A percentile compares a stretch with the other conserved stretches of the same genome.
Evolutionary conservation across 2,113 vertebrate species (phyloP).

Genomic region (Tyrannus savana): DNA sequence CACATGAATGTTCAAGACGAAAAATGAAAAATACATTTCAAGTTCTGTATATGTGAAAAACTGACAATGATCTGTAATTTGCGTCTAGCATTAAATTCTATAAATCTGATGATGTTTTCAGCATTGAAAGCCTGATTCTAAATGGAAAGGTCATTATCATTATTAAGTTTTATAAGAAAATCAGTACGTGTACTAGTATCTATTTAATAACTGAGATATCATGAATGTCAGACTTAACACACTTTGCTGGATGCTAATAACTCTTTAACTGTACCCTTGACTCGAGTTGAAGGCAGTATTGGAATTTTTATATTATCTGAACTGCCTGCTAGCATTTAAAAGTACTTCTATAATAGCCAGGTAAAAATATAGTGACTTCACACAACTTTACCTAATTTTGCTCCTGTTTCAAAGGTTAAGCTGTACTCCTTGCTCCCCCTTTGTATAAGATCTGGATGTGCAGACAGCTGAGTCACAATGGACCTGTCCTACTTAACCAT

Average conservation of each 20-base stretch:
- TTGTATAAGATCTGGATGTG: background rate
- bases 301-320: slow-evolving; percentile 77
- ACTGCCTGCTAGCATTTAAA: slow-evolving; percentile 74
- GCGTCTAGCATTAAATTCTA: slow-evolving; percentile 70
- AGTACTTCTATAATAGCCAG: slow-evolving; percentile 65
- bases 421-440: background rate
- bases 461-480: slow-evolving; percentile 1
- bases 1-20: slow-evolving; percentile 46
- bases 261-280: slow-evolving; percentile 78
- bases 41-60: slow-evolving; percentile 63
- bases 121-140: slow-evolving; percentile 69
- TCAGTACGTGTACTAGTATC: slow-evolving; percentile 73
- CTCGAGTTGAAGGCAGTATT: slow-evolving; percentile 73
- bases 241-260: slow-evolving; percentile 78
- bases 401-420: slow-evolving; percentile 58
- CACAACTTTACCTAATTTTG: slow-evolving; percentile 68
- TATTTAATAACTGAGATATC: slow-evolving; percentile 81
- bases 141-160: slow-evolving; percentile 81
- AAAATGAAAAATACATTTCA: slow-evolving; percentile 71
- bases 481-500: slow-evolving; percentile 39
- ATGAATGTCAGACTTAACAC: slow-evolving; percentile 81
- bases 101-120: slow-evolving; percentile 76
- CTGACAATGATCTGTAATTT: slow-evolving; percentile 59
- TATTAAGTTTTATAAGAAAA: slow-evolving; percentile 84
- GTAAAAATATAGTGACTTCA: slow-evolving; percentile 70